Evolutionary conservation across 2,113 vertebrate genomes (phyloP).

Genomic region (Thalassoma bifasciatum): DNA sequence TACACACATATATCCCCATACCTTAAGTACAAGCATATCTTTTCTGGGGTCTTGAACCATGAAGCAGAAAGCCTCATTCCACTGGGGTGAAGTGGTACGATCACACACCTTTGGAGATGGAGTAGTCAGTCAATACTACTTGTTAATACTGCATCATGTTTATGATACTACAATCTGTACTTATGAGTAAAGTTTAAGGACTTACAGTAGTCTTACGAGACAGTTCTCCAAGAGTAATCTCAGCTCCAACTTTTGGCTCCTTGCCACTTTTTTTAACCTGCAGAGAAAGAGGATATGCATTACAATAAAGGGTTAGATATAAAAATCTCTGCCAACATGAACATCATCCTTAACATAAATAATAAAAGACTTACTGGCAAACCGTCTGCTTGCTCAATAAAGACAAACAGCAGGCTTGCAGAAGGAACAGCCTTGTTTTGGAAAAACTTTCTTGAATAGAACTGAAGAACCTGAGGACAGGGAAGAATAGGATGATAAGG

Average conservation of each 20-base stretch:
- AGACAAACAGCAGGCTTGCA: slow-evolving; percentile 86
- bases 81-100: slow-evolving; percentile 84
- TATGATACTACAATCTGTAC: background rate
- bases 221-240: slow-evolving; percentile 78
- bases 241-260: slow-evolving; percentile 85
- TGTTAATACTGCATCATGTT: background rate
- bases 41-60: slow-evolving; percentile 85
- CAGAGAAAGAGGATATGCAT: slow-evolving; percentile 28
- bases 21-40: slow-evolving; percentile 88
- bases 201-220: slow-evolving; percentile 89
- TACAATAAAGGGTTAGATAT: background rate
- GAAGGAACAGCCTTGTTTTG: slow-evolving; percentile 87
- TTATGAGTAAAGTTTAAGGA: background rate
- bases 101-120: slow-evolving; percentile 80
- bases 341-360: background rate
- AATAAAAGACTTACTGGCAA: slow-evolving; percentile 85
- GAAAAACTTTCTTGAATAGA: slow-evolving; percentile 84
- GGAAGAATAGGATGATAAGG: background rate
- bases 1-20: slow-evolving; percentile 40
- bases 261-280: slow-evolving; percentile 91
- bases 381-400: slow-evolving; percentile 85
- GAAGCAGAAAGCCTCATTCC: slow-evolving; percentile 90
- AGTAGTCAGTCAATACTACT: background rate
- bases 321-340: background rate
- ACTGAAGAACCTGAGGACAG: slow-evolving; percentile 83